Evolutionary conservation across 2,113 vertebrate genomes (phyloP).

Genomic region (Sturnira hondurensis): DNA sequence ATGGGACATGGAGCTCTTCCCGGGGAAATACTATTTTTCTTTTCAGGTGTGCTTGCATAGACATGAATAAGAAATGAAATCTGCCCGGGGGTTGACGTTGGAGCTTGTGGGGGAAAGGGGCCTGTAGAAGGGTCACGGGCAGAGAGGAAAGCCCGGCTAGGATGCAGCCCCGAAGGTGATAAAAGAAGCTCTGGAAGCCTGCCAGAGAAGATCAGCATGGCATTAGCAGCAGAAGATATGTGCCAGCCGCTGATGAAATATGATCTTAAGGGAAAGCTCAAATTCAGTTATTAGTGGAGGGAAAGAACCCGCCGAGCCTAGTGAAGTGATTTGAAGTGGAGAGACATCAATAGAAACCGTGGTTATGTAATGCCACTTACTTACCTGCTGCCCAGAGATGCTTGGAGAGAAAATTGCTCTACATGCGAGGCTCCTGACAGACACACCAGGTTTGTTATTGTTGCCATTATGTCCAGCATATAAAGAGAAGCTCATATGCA

Average conservation of each 20-base stretch:
- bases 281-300: conserved; percentile 34
- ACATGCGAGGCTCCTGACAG: not conserved
- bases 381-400: not conserved
- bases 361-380: not conserved
- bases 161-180: conserved; percentile 29
- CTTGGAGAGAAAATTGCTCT: not conserved
- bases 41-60: conserved; percentile 8
- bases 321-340: conserved; percentile 5
- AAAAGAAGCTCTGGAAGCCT: conserved; percentile 37
- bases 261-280: conserved; percentile 49
- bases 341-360: conserved; percentile 22
- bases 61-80: conserved; percentile 55
- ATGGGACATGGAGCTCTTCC: conserved; percentile 14
- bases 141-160: not conserved
- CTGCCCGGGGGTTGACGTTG: conserved; percentile 29
- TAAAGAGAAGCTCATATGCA: not conserved
- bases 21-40: conserved; percentile 37
- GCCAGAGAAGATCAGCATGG: conserved; percentile 48
- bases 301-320: not conserved
- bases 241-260: conserved; percentile 34
- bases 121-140: conserved; percentile 38
- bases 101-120: not conserved
- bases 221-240: conserved; percentile 35
- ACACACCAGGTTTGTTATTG: not conserved
- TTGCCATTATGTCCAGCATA: not conserved